Evolutionary conservation across 2,888 invertebrate genomes (phyloP).

Genomic region (Meliscaeva auricollis): DNA sequence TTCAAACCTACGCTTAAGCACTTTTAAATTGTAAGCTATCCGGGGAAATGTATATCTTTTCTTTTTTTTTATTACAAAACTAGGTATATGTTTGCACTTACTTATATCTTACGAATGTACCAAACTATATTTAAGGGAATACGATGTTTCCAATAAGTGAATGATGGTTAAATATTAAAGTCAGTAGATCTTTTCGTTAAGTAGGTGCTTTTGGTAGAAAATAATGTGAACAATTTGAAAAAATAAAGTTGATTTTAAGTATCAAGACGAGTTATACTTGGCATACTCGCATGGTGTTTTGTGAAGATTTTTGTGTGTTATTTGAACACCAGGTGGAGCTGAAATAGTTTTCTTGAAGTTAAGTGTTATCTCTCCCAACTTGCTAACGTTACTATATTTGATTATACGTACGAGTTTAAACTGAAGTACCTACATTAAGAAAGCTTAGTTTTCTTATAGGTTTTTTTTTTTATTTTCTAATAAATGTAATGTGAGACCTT

Average conservation of each 20-base stretch:
- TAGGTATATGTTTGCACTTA: neutral
- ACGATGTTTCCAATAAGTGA: slow-evolving; percentile 72
- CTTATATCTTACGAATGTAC: no score
- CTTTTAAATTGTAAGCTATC: slow-evolving; percentile 75
- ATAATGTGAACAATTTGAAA: slow-evolving; percentile 28
- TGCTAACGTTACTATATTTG: no score
- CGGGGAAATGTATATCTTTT: slow-evolving; percentile 53
- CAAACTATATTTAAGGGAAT: slow-evolving; percentile 16
- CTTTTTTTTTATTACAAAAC: neutral
- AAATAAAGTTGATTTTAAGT: slow-evolving; percentile 20
- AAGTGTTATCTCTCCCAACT: no score
- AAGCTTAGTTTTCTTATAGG: no score
- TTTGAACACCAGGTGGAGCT: slow-evolving; percentile 11
- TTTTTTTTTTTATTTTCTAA: no score
- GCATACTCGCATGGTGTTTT: neutral
- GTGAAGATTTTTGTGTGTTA: neutral
- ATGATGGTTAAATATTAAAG: slow-evolving; percentile 74
- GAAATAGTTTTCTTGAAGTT: neutral
- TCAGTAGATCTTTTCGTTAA: slow-evolving; percentile 57
- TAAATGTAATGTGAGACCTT: no score
- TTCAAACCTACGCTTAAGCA: slow-evolving; percentile 60
- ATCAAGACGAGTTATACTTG: neutral
- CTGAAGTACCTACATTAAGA: no score
- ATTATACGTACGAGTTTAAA: no score
- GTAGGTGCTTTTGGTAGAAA: slow-evolving; percentile 23